Evolutionary conservation across 2,113 vertebrate genomes (phyloP), one percentile per base, ranked within the genome.

Genomic region (Grantiella picta): DNA sequence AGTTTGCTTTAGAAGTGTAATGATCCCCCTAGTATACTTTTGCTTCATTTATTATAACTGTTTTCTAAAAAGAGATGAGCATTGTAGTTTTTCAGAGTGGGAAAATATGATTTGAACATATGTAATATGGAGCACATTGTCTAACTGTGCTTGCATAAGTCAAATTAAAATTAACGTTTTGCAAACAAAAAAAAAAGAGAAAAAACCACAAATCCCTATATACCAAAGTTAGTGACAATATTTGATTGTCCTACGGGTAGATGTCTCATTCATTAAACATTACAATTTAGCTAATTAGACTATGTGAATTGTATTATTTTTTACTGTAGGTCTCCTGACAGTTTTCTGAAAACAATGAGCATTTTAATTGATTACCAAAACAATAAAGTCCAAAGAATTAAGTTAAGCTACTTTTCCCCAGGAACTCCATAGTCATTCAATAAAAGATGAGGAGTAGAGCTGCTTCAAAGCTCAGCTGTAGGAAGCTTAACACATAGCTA

Each of bases 271-370:
- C 97, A 97, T 98, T 98, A 98, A 96, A 97, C 97, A 97, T 96
- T 97, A 73, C 92, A 98, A 96, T 98, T 97, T 96, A 97, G 88
- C 80, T 97, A 96, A 98, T 98, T 97, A 97, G 77, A 94, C 31
- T 70, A 20, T 91, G 82, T 12, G 78, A 52, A 92, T 12, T 71
- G 12, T 87, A 93, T 69, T 95, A 83, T 71, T 95, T 96, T 97
- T 95, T 68, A 87, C 81, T 86, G 31, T 95, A 89, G 66, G 35
- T 92, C 70, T 83, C 80, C 54, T 92, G 83, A 82, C 53, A 76
- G 13, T 36, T 93, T 94, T 85, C 40, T 84, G 35, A 47, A 75
- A 85, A 35, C 13, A 56, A 53, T 65, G 29, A 90, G 11, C 10
- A 83, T 70, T 93, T 85, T 86, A 86, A 86, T 45, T 82, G 45